Evolutionary conservation across 2,888 invertebrate species (phyloP), one percentile per base, ranked within the genome.

Genomic region (Tuta absoluta): DNA sequence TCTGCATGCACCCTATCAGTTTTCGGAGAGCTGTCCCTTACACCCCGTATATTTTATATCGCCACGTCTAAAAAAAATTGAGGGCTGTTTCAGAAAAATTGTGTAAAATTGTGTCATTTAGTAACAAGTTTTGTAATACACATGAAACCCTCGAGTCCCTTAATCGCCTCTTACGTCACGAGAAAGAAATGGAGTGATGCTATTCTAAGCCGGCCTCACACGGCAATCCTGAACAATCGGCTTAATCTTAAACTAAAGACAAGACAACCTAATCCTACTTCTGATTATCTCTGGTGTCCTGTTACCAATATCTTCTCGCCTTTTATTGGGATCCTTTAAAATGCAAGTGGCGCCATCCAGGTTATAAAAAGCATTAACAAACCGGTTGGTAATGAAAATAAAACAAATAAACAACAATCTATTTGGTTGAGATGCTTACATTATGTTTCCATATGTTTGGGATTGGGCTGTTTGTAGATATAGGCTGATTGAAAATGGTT

Each of bases 281-380:
- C n/a, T 33, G n/a, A 17, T 53, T 33, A 56, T 56, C 33, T 33
- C 14, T 33, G 21, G 21, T 41, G 12, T 59, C 41, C 38, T 41
- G 23, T 59, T 41, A 59, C 56, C 12, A 53, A 53, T 24, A 53
- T 53, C 56, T 56, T 56, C 56, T 56, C 33, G 5, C 24, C 17
- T 56, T 33, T 8, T 33, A 1, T 33, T 24, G 28, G 17, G 17
- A 33, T 56, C 24, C 56, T 24, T 56, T n/a, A n/a, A 56, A 24
- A 53, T n/a, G 17, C n/a, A 33, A 61, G 48, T 61, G 61, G 61
- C 61, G 61, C 61, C 61, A 24, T 11, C 41, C 12, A 45, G 28
- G 19, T 49, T 12, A 49, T 48, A 61, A 49, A 49, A 24, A 33
- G 17, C 19, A 24, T 23, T 8, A 33, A 17, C n/a, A 7, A 49